Base-by-base conservation (phyloP, 2,888 invertebrate genomes). In the Hipparchia sbordonii region DNA sequence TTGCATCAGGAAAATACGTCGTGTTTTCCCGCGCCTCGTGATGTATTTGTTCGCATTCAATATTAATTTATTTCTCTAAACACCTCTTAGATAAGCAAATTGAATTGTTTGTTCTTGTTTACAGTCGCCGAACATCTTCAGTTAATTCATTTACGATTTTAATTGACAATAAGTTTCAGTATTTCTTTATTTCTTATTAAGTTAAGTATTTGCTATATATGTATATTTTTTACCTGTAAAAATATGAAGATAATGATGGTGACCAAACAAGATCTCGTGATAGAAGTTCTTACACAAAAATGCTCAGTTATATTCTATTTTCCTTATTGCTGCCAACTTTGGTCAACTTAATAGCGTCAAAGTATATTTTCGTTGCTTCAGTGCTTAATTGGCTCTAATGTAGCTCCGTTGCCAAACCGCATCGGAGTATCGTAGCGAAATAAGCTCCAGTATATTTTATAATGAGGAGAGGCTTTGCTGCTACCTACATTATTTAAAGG, bases 61-160 rank as follows among this genome's bases (percentile, higher is more conserved):
- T 70, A 70, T 63, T 70, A 70, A 70, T 70, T 62, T 70, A 63
- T 70, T 70, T 70, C 62, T 70, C 62, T 70, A 63, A 63, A 63
- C 56, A 70, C 8, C 70, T 56, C 70, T 56, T 62, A 70, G 56
- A 54, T 39, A 63, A 33, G 54, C 70, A 69, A 69, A 69, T 69
- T 69, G 61, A 52, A 69, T 69, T 69, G 52, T 61, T 62, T 63
- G 46, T 63, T 63, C 60, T 39, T 60, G 68, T 68, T 48, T 60
- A 13, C 60, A 60, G 33, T 23, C 23, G 33, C 45, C 59, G 52
- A 69, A 52, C 61, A 52, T 69, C 61, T 69, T 62, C 61, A 23
- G 51, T 60, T 51, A 61, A 69, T 61, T 52, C 52, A 45, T 52
- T 62, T 51, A 33, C 51, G 23, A 12, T 51, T 48, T 59, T 59